Evolutionary conservation across 2,113 vertebrate species (phyloP).

Genomic region (Holacanthus passer): DNA sequence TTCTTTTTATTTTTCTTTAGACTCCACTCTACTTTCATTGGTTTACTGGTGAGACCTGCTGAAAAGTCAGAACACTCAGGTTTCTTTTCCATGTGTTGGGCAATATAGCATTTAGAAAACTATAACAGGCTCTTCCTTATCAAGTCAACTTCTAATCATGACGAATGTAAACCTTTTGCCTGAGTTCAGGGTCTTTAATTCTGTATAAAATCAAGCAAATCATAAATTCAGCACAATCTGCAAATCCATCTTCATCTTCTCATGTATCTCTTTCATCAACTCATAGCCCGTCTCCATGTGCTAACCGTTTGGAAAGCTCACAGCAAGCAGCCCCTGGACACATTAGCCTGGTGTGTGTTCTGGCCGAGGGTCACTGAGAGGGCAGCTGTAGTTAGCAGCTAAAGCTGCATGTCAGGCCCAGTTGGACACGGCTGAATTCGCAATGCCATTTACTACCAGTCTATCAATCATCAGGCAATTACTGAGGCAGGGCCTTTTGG

Average conservation of each 20-base stretch:
- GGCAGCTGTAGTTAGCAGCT: constrained; percentile 86
- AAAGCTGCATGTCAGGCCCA: constrained; percentile 68
- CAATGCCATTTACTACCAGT: constrained; percentile 82
- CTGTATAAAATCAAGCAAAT: background rate
- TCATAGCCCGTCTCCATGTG: background rate
- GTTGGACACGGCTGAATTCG: constrained; percentile 64
- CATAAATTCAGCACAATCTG: background rate
- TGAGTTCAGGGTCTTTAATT: background rate
- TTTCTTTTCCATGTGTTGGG: background rate
- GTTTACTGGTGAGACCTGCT: background rate
- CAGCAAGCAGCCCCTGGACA: constrained; percentile 39
- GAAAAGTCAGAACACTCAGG: background rate
- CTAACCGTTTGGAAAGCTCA: constrained; percentile 7
- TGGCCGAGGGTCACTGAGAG: constrained; percentile 84
- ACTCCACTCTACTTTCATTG: background rate
- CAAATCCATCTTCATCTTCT: constrained; percentile 1
- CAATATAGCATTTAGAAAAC: background rate
- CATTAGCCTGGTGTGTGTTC: constrained; percentile 73
- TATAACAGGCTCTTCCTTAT: background rate
- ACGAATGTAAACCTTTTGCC: background rate
- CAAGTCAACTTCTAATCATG: background rate
- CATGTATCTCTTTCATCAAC: background rate
- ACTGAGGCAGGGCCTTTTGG: constrained; percentile 67
- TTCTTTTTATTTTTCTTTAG: no score
- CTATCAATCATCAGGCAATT: constrained; percentile 90